Conservation (phyloP, 2,797 vertebrate species). For the Anniella stebbinsi region DNA sequence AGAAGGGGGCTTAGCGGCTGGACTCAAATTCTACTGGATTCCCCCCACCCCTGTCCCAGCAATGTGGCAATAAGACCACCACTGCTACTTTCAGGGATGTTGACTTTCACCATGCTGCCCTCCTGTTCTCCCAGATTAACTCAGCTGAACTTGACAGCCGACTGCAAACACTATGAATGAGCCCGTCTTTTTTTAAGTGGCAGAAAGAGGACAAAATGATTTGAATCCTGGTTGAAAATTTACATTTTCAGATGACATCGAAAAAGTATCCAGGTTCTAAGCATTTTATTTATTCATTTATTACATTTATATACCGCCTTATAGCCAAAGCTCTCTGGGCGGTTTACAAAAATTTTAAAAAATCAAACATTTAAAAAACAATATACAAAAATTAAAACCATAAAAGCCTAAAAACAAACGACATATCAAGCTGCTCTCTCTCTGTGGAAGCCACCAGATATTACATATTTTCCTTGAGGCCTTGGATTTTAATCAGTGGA, state of each 20-base stretch:
- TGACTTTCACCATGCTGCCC: background rate
- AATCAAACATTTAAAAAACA: too few species aligned
- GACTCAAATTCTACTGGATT: background rate
- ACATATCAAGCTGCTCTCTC: too few species aligned
- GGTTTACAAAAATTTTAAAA: too few species aligned
- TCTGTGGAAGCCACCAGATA: background rate
- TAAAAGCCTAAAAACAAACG: too few species aligned
- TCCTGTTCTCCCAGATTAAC: background rate
- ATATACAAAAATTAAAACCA: too few species aligned
- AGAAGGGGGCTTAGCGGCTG: background rate
- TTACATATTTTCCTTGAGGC: background rate
- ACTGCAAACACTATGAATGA: background rate
- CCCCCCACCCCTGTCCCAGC: background rate
- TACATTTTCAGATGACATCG: background rate
- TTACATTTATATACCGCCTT: too few species aligned
- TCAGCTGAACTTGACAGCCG: background rate
- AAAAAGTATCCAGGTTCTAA: background rate
- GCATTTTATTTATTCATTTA: too few species aligned
- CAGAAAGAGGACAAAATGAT: background rate
- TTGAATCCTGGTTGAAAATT: conserved; percentile 6
- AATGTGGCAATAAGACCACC: background rate
- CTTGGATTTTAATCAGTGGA: background rate
- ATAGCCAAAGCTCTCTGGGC: too few species aligned
- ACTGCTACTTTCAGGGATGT: background rate
- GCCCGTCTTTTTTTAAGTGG: background rate